Base-by-base conservation (phyloP, 1,140 invertebrate species). In the Aphaenogaster ashmeadi region DNA sequence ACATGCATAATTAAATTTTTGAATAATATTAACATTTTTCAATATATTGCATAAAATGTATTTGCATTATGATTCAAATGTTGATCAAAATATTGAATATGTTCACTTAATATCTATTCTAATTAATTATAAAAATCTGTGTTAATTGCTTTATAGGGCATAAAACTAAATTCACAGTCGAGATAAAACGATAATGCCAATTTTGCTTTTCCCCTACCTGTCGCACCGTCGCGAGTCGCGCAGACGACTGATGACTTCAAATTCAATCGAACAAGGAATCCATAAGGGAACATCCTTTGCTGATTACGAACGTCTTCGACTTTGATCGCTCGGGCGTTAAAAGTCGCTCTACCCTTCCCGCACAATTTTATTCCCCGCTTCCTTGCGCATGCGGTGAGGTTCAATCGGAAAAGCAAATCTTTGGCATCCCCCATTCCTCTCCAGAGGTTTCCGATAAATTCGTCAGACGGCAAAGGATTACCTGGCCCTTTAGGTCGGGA, bases 361-460 rank as follows among this genome's bases (percentile, higher is more conserved):
- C 72, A 86, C 52, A 71, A 74, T 87, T 75, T 50, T 79, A 44
- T 36, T 50, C 44, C 5, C 44, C 62, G 18, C 58, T 15, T 33
- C 75, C 50, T 13, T 60, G 21, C 50, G 87, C 72, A 72, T 88
- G 79, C 74, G 86, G 78, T 88, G 88, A 92, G 64, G 92, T 92
- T 95, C 94, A 95, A 95, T 95, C 94, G 93, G 92, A 94, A 95
- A 95, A 95, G 94, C 94, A 95, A 95, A 95, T 95, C 94, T 95
- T 94, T 91, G 88, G 88, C 88, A 44, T 89, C 79, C 85, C 87
- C 72, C 74, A 9, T 87, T 87, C 77, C 85, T 86, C 66, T 85
- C 83, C 87, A 75, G 80, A 80, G 54, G 86, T 88, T 91, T 89
- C 86, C 92, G 92, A 94, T 94, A 94, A 93, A 93, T 93, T 94